Conservation (phyloP, 2,888 invertebrate species). For the Sphaeridia pumilis region DNA sequence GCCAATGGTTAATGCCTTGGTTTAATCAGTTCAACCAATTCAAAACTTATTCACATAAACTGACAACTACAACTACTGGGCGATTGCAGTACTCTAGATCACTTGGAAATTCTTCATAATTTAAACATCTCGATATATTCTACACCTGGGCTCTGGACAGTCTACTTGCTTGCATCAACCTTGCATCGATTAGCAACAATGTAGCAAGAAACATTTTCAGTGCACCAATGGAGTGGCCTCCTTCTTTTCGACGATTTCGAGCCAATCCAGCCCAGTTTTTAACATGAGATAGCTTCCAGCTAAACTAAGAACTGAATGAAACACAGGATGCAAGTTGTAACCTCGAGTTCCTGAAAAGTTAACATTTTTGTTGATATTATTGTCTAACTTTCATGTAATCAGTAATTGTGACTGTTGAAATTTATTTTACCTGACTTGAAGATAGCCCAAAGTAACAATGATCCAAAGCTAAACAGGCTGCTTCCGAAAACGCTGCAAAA, state of each 20-base stretch:
- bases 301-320: constrained; percentile 12
- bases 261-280: constrained; percentile 5
- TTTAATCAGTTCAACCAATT: no score
- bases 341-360: constrained; percentile 13
- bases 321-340: constrained; percentile 15
- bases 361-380: not conserved
- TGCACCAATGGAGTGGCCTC: no score
- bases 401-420: not conserved
- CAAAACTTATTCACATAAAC: no score
- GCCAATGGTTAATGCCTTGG: no score
- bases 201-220: no score
- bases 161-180: no score
- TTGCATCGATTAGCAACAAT: no score
- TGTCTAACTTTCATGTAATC: not conserved
- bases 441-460: constrained; percentile 31
- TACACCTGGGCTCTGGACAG: no score
- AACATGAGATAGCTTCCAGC: constrained; percentile 12
- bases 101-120: no score
- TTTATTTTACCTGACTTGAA: constrained; percentile 19
- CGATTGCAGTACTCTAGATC: no score
- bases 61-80: no score
- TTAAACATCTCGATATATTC: no score
- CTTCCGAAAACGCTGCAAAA: constrained; percentile 23
- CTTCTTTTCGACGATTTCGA: constrained; percentile 6
- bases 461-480: constrained; percentile 31